These are phyloP conservation scores for Dinomys branickii DNA, from an alignment of 2,113 vertebrate genomes.

Conservation along the genomic window DNA sequence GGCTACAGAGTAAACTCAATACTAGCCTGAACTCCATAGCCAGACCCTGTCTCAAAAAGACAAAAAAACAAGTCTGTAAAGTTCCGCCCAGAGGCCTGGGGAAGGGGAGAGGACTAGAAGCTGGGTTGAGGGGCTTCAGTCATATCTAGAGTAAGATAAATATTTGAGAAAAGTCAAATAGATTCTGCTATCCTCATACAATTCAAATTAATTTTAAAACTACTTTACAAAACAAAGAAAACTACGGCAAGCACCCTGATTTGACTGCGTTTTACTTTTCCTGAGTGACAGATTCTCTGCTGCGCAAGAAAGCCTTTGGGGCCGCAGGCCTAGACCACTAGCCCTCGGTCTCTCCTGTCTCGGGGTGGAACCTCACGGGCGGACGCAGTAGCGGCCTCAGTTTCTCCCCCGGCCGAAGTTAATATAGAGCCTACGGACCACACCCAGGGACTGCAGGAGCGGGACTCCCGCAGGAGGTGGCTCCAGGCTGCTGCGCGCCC, in stretches of 20 bases:
- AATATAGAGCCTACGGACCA: background rate
- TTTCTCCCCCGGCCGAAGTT: background rate
- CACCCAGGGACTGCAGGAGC: background rate
- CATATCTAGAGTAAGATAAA: background rate
- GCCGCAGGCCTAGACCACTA: background rate
- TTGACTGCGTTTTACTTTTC: background rate
- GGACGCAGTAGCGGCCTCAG: background rate
- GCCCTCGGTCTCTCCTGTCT: background rate
- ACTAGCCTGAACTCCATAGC: too few relatives aligned
- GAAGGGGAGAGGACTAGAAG: background rate
- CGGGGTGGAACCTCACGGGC: background rate
- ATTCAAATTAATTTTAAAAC: background rate
- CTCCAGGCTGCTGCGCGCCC: background rate
- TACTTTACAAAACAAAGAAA: background rate
- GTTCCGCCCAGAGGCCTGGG: background rate
- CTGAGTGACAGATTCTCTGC: background rate
- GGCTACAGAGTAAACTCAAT: too few relatives aligned
- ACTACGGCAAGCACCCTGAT: background rate
- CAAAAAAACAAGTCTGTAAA: background rate
- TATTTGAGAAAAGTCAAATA: background rate
- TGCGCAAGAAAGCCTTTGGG: background rate
- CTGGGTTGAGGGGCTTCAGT: background rate
- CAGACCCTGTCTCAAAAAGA: too few relatives aligned
- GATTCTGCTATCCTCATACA: background rate
- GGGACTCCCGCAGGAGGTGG: background rate